A percentile compares a stretch with the other conserved stretches of the same genome.
Evolutionary conservation across 2,888 invertebrate species (phyloP).

Genomic region (Agelastica alni): DNA sequence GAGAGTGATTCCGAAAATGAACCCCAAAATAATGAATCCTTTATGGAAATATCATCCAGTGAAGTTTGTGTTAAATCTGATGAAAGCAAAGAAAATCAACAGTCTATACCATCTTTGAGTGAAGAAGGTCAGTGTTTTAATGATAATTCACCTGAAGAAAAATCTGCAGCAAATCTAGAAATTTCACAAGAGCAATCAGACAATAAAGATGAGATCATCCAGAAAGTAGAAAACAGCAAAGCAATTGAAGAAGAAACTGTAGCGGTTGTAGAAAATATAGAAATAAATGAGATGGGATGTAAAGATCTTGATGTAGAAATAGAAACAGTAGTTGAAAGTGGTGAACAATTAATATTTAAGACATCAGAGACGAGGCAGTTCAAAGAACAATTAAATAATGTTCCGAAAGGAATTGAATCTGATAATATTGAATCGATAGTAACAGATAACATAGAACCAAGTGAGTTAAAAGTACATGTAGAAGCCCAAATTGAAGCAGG

Average conservation of each 20-base stretch:
- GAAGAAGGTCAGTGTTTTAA: too few relatives aligned
- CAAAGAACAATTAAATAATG: not conserved
- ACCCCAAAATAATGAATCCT: slow-evolving; percentile 5
- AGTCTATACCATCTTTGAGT: too few relatives aligned
- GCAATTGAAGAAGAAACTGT: too few relatives aligned
- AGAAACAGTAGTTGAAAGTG: slow-evolving; percentile 13
- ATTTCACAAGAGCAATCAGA: too few relatives aligned
- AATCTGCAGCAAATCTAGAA: not conserved
- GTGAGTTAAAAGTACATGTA: slow-evolving; percentile 7
- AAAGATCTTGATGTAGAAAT: not conserved
- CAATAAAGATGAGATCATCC: too few relatives aligned
- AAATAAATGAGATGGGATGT: too few relatives aligned
- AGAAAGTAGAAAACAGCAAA: too few relatives aligned
- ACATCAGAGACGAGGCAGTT: not conserved
- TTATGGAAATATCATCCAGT: slow-evolving; percentile 17
- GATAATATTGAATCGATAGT: slow-evolving; percentile 7
- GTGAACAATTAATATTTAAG: not conserved
- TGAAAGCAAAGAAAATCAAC: not conserved
- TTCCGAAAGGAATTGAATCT: not conserved
- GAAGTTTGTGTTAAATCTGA: slow-evolving; percentile 12
- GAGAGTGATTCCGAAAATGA: too few relatives aligned
- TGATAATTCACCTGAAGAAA: too few relatives aligned
- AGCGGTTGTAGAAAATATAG: too few relatives aligned
- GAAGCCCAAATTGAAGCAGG: too few relatives aligned
- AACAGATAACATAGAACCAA: not conserved